Evolutionary conservation across 2,888 invertebrate species (phyloP).

Genomic region (Lymantria dispar): DNA sequence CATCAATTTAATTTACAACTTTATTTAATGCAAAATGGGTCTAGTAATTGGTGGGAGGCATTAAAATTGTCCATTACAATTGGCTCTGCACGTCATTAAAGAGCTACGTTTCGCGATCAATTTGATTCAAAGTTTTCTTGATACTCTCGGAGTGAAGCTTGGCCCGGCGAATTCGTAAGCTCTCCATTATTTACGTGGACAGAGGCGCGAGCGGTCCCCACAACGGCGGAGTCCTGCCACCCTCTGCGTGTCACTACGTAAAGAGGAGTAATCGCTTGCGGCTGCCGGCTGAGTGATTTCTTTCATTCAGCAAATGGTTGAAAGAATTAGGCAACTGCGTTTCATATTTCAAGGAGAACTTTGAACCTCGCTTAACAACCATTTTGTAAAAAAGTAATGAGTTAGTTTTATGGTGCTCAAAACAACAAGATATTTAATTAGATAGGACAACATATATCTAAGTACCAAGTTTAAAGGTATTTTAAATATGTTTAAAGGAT

Average conservation of each 20-base stretch:
- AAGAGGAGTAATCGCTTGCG: conserved; percentile 72
- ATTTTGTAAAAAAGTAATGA: neutral
- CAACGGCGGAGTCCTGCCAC: conserved; percentile 11
- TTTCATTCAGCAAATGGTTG: conserved; percentile 71
- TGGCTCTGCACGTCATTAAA: conserved; percentile 43
- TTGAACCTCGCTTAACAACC: conserved; percentile 36
- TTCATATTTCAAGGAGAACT: conserved; percentile 62
- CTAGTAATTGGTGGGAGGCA: conserved; percentile 16
- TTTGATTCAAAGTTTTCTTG: conserved; percentile 57
- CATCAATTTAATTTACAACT: conserved; percentile 27
- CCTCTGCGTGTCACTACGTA: conserved; percentile 60
- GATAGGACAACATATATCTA: too few relatives aligned
- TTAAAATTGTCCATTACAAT: conserved; percentile 40
- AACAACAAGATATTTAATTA: too few relatives aligned
- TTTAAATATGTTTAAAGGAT: neutral
- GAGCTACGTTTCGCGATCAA: conserved; percentile 58
- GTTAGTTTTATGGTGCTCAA: neutral
- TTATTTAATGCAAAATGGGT: conserved; percentile 17
- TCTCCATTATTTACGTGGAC: conserved; percentile 74
- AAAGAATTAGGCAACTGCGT: conserved; percentile 66
- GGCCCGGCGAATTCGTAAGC: conserved; percentile 65
- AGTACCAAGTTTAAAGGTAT: too few relatives aligned
- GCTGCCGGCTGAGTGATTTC: conserved; percentile 69
- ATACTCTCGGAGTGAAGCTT: conserved; percentile 47
- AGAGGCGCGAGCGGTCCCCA: conserved; percentile 40